Conservation (phyloP, 2,113 vertebrate genomes). For the Martes martes region DNA sequence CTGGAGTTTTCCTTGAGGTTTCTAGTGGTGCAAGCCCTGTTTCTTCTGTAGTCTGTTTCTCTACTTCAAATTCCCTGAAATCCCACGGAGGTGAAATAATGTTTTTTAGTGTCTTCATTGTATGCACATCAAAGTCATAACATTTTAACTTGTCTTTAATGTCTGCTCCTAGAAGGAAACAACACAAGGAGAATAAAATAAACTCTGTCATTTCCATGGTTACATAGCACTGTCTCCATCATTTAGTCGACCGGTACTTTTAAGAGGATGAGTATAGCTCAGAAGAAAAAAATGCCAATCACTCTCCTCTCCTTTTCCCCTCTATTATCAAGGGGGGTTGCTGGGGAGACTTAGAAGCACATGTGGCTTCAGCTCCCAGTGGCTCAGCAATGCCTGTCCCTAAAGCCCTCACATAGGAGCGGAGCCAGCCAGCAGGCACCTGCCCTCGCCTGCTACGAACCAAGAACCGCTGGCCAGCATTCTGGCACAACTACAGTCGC, state of each 20-base stretch:
- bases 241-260: background rate
- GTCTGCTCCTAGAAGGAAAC: slow-evolving; percentile 90
- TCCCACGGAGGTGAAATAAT: slow-evolving; percentile 93
- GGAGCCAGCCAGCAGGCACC: background rate
- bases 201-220: background rate
- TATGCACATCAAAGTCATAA: slow-evolving; percentile 89
- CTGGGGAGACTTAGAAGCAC: background rate
- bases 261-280: background rate
- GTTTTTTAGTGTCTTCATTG: slow-evolving; percentile 94
- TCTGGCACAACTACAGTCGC: background rate
- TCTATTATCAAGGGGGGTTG: background rate
- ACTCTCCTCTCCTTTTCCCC: background rate
- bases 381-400: background rate
- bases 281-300: background rate
- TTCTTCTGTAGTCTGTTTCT: slow-evolving; percentile 89
- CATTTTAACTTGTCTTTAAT: slow-evolving; percentile 96
- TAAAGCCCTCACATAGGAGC: background rate
- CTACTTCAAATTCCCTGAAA: slow-evolving; percentile 86
- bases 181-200: slow-evolving; percentile 42
- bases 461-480: background rate
- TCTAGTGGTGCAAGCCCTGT: slow-evolving; percentile 88
- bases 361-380: background rate
- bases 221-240: background rate
- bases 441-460: background rate
- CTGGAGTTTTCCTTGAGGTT: slow-evolving; percentile 89